Evolutionary conservation across 2,797 vertebrate genomes (phyloP).

Genomic region (Sparidentex hasta): DNA sequence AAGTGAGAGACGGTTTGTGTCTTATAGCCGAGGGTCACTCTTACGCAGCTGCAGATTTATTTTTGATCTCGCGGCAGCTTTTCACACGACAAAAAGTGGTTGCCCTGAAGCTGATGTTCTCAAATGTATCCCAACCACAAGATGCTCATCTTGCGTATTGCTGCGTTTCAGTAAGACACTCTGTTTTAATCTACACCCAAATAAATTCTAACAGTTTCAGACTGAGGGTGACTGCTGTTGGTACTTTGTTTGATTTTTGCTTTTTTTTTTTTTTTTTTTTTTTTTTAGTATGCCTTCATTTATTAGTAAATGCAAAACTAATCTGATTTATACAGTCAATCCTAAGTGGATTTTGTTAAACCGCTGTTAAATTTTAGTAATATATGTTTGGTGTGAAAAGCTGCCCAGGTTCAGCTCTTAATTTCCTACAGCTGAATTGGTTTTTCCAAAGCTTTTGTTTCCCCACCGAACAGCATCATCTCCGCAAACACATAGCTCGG

Average conservation of each 20-base stretch:
- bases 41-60: conserved; percentile 47
- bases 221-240: not conserved
- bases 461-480: conserved; percentile 25
- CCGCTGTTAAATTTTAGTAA: not conserved
- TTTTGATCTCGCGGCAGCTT: conserved; percentile 34
- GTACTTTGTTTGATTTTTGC: not conserved
- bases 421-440: conserved; percentile 37
- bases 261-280: not conserved
- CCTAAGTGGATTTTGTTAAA: not conserved
- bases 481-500: conserved; percentile 57
- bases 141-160: conserved; percentile 27
- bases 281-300: conserved; percentile 3
- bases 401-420: conserved; percentile 1
- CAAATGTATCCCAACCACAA: conserved; percentile 50
- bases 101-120: conserved; percentile 49
- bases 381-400: not conserved
- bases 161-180: conserved; percentile 20
- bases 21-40: conserved; percentile 41
- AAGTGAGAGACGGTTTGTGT: conserved; percentile 4
- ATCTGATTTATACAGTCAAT: not conserved
- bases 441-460: conserved; percentile 60
- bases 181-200: conserved; percentile 11
- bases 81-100: conserved; percentile 25
- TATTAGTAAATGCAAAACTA: not conserved
- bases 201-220: conserved; percentile 5